Evolutionary conservation across 2,888 invertebrate genomes (phyloP), one percentile per base, ranked within the genome.

Genomic region (Chaetogeoica ovagalla): DNA sequence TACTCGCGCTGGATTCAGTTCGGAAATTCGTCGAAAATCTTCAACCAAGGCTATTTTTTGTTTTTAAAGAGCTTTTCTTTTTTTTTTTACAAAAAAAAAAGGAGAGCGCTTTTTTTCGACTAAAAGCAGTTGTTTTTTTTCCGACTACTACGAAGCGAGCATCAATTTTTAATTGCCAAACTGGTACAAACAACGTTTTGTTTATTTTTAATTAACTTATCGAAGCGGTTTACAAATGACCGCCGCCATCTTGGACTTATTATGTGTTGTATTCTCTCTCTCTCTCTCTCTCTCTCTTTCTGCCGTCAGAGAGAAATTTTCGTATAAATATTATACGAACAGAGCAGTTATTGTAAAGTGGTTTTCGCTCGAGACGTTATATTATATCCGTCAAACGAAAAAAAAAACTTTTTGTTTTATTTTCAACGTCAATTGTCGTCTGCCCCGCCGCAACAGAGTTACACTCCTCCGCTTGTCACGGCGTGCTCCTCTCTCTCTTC

Each of bases 361-460:
- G 21, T 39, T 23, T 57, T 1, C 13, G 15, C 13, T 43, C 39
- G 17, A 7, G 19, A 57, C 48, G 60, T 60, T 48, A 69, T 76
- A 30, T 30, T 30, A 30, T 76, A 68, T 68, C 19, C 21, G 76
- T 76, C 76, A 60, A 59, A 68, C 48, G 30, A 68, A 76, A 75
- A 75, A 66, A 19, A 57, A 66, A 55, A 2, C 4, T 30, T 30
- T 30, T 30, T 30, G 30, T 57, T 19, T 66, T 39, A 59, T 75
- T 43, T 68, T 59, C 15, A 52, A 55, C 17, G 48, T 68, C 76
- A 76, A 76, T 60, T 60, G 76, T 76, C 76, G 59, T 76, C 68
- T 68, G 37, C 30, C 68, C 68, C 43, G 23, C 21, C 68, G n/a
- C n/a, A n/a, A n/a, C n/a, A n/a, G n/a, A 23, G 60, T 69, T 59